Conservation (phyloP, 2,888 invertebrate species). For the Yponomeuta plumbellus region DNA sequence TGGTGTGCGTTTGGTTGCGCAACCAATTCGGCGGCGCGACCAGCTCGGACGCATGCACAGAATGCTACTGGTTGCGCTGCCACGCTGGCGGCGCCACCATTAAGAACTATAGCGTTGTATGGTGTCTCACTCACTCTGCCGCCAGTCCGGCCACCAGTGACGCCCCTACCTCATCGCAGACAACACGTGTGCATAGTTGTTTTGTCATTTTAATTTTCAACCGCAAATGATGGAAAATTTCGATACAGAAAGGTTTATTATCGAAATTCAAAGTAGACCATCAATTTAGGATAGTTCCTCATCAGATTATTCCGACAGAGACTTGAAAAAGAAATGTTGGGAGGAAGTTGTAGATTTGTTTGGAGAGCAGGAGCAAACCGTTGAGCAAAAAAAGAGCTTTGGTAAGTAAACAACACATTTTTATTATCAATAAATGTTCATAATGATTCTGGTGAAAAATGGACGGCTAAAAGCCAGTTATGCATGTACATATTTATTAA, state of each 20-base stretch:
- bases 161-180: constrained; percentile 20
- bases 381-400: too few species aligned
- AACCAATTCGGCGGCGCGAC: constrained; percentile 2
- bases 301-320: constrained; percentile 21
- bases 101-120: constrained; percentile 12
- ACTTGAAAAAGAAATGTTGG: constrained; percentile 24
- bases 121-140: constrained; percentile 19
- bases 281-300: constrained; percentile 23
- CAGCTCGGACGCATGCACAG: constrained; percentile 10
- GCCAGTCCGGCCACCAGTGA: constrained; percentile 19
- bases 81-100: constrained; percentile 13
- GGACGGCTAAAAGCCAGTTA: too few species aligned
- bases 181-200: constrained; percentile 2
- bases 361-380: too few species aligned
- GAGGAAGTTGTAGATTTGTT: constrained; percentile 24
- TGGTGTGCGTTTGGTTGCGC: constrained; percentile 17
- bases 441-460: too few species aligned
- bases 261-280: constrained; percentile 25
- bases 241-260: constrained; percentile 26
- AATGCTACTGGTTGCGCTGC: constrained; percentile 11
- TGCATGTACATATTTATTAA: too few species aligned
- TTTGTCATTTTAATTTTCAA: constrained; percentile 20
- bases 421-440: too few species aligned
- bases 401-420: too few species aligned
- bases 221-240: constrained; percentile 22